Evolutionary conservation across 2,888 invertebrate species (phyloP).

Genomic region (Hypomecis atomaria): DNA sequence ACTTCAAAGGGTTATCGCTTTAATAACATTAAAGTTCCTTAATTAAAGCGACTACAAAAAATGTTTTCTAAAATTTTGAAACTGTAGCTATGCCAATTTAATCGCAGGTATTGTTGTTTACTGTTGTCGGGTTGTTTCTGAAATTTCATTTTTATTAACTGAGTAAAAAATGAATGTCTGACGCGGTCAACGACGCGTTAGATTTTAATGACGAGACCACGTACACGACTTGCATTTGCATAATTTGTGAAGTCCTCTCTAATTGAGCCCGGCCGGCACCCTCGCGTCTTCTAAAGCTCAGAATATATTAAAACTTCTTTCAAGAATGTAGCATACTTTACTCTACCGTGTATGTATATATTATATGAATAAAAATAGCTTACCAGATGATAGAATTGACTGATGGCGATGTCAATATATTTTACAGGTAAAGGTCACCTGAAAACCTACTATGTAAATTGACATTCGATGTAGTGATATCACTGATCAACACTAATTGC

Average conservation of each 20-base stretch:
- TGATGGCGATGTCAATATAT: slow-evolving; percentile 4
- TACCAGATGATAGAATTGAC: slow-evolving; percentile 8
- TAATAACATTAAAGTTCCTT: background rate
- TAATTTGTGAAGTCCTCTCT: slow-evolving; percentile 60
- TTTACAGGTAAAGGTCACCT: slow-evolving; percentile 10
- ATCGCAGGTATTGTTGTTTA: slow-evolving; percentile 5
- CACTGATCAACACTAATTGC: background rate
- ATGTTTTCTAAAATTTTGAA: background rate
- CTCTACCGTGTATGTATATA: slow-evolving; percentile 12
- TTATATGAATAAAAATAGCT: slow-evolving; percentile 22
- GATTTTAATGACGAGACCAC: slow-evolving; percentile 63
- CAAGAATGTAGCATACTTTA: slow-evolving; percentile 5
- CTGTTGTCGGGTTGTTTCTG: slow-evolving; percentile 20
- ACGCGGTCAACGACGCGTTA: slow-evolving; percentile 54
- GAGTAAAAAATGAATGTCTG: slow-evolving; percentile 45
- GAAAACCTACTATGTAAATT: slow-evolving; percentile 7
- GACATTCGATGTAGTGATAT: slow-evolving; percentile 8
- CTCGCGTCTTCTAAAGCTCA: slow-evolving; percentile 38
- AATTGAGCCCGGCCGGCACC: slow-evolving; percentile 47
- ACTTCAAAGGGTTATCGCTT: slow-evolving; percentile 1
- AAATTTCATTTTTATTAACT: slow-evolving; percentile 43
- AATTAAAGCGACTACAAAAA: background rate
- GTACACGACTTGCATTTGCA: slow-evolving; percentile 57
- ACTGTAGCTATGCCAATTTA: slow-evolving; percentile 1
- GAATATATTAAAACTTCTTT: slow-evolving; percentile 38